Evolutionary conservation across 2,797 vertebrate species (phyloP).

Genomic region (Melopsittacus undulatus): DNA sequence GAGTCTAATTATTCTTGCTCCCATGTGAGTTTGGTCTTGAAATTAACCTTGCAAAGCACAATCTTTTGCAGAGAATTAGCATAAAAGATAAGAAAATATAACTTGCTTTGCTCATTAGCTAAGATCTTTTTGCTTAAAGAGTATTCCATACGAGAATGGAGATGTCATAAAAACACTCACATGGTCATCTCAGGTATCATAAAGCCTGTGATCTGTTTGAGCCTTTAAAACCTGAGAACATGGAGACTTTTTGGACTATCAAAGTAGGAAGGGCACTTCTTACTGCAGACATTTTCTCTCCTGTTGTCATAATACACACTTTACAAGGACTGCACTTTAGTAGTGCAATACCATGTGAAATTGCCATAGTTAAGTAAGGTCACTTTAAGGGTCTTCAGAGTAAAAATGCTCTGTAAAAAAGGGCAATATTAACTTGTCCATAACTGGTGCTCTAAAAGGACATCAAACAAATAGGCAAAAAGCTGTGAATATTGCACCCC

Average conservation of each 20-base stretch:
- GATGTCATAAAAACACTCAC: neutral
- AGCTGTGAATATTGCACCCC: neutral
- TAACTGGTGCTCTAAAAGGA: neutral
- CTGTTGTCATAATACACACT: neutral
- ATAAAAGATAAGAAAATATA: neutral
- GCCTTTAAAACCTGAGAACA: neutral
- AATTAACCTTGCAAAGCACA: conserved; percentile 18
- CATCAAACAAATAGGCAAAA: neutral
- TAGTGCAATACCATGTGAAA: neutral
- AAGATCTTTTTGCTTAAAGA: neutral
- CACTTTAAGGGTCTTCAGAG: neutral
- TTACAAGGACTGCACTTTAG: neutral
- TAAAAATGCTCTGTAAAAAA: neutral
- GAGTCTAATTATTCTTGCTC: conserved; percentile 38
- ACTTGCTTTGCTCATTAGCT: neutral
- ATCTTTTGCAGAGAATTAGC: neutral
- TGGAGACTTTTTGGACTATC: neutral
- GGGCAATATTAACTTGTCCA: neutral
- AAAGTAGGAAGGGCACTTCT: neutral
- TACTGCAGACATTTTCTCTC: neutral
- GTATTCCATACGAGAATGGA: neutral
- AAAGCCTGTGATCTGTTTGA: neutral
- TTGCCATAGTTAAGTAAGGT: neutral
- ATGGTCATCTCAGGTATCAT: neutral
- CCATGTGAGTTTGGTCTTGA: conserved; percentile 25